Base-by-base conservation (phyloP, 2,113 vertebrate species). In the Zosterops japonicus region DNA sequence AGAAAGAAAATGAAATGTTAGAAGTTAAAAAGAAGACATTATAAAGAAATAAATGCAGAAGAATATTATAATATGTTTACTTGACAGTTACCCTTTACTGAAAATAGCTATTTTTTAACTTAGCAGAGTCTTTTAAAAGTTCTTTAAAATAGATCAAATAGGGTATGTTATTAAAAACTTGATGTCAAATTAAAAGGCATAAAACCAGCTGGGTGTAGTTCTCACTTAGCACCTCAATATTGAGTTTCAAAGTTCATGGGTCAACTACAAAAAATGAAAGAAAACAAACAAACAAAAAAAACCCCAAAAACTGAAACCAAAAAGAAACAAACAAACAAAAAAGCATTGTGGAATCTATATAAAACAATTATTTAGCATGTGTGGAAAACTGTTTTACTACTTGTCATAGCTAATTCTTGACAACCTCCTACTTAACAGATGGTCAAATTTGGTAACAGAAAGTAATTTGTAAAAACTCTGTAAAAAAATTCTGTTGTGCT, bases 351-450 rank as follows among this genome's bases (percentile, higher is more conserved):
- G 46, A 74, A 90, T 81, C 83, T 90, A 60, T 60, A 75, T 56
- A 75, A 94, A 84, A 74, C 46, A 87, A 74, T 83, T 94, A 87
- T 82, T 95, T 89, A 71, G 56, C 46, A 71, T 56, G 80, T 75
- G 86, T 93, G 49, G 76, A 95, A 94, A 94, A 83, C 42, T 74
- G 82, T 88, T 96, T 89, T 88, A 89, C 84, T 93, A 91, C 82
- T 83, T 95, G 83, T 83, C 92, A 75, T 81, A 94, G 92, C 75
- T 94, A 95, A 93, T 90, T 95, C 84, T 95, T 95, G 87, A 95
- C 94, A 96, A 86, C 84, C 91, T 96, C 91, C 94, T 93, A 95
- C 94, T 86, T 83, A 94, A 93, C 87, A 95, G 91, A 93, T 94
- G 94, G 83, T 88, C 80, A 89, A 88, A 94, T 81, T 77, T 72